Percentiles rank a stretch among this genome's conserved stretches.
phyloP scores from a whole-genome alignment of 2,113 vertebrate genomes.

The Peromyscus californicus region DNA sequence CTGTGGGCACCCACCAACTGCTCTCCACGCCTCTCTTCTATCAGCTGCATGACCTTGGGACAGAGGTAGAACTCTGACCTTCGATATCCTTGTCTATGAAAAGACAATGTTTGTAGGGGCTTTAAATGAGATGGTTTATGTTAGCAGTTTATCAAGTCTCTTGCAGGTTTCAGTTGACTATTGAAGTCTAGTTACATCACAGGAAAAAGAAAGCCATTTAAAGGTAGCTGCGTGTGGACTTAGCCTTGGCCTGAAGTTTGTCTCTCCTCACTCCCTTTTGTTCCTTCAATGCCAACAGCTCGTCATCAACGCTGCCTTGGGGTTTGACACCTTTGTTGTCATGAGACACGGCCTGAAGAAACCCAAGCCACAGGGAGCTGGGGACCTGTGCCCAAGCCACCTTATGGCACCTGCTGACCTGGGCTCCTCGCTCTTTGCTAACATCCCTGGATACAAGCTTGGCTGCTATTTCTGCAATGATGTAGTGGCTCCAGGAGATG shows the following conservation, averaged over 20 bases:
- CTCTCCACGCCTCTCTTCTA: neutral
- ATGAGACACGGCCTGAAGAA: constrained; percentile 98
- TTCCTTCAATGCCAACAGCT: constrained; percentile 87
- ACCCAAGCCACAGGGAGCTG: constrained; percentile 85
- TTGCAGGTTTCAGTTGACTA: neutral
- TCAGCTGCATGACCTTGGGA: neutral
- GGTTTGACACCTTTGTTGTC: constrained; percentile 99
- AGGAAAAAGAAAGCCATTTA: neutral
- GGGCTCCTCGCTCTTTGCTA: constrained; percentile 96
- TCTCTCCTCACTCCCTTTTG: constrained; percentile 25
- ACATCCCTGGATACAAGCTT: constrained; percentile 97
- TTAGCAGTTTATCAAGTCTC: neutral
- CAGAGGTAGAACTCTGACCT: neutral
- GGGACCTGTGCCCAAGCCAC: constrained; percentile 78
- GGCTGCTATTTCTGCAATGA: constrained; percentile 99
- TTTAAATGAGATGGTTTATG: constrained; percentile 17
- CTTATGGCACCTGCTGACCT: constrained; percentile 84
- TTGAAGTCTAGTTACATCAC: neutral
- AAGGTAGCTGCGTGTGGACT: neutral
- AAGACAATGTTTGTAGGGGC: neutral
- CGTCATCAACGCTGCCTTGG: constrained; percentile 96
- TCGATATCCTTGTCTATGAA: neutral
- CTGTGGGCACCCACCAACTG: neutral
- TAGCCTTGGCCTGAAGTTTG: neutral
- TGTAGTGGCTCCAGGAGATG: constrained; percentile 98